Evolutionary conservation across 1,140 invertebrate genomes (phyloP).

Genomic region (Hetaerina americana): DNA sequence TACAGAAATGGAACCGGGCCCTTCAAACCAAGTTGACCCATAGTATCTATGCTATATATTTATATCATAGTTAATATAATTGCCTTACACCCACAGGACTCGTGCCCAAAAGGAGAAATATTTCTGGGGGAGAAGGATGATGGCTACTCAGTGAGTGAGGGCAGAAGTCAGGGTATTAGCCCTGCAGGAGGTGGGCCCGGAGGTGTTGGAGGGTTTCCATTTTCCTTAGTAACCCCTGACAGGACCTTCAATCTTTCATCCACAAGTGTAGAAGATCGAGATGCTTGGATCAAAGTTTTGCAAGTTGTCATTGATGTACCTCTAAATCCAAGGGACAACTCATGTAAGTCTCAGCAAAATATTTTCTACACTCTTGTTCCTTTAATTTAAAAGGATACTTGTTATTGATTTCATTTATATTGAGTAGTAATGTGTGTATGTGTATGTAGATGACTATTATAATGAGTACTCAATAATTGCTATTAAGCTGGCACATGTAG

Average conservation of each 20-base stretch:
- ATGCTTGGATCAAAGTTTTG: conserved; percentile 65
- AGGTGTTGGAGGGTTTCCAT: conserved; percentile 63
- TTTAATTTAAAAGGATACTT: too few relatives aligned
- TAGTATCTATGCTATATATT: too few relatives aligned
- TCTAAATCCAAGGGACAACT: conserved; percentile 64
- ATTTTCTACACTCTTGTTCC: neutral
- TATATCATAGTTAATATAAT: too few relatives aligned
- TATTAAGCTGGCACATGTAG: too few relatives aligned
- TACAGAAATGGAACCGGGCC: too few relatives aligned
- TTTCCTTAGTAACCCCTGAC: conserved; percentile 74
- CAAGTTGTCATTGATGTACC: conserved; percentile 60
- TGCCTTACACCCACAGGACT: conserved; percentile 38
- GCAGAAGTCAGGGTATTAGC: conserved; percentile 27
- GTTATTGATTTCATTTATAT: too few relatives aligned
- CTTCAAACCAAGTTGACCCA: too few relatives aligned
- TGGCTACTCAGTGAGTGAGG: conserved; percentile 50
- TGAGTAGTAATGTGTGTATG: too few relatives aligned
- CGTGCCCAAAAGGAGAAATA: conserved; percentile 82
- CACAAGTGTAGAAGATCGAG: conserved; percentile 56
- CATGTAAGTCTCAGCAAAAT: conserved; percentile 40
- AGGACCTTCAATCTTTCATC: conserved; percentile 72
- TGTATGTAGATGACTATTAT: too few relatives aligned
- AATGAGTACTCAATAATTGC: too few relatives aligned
- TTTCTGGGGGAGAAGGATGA: conserved; percentile 67
- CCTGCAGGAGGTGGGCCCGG: conserved; percentile 40